phyloP scores from a whole-genome alignment of 2,113 vertebrate genomes.

The Dicrurus megarhynchus region DNA sequence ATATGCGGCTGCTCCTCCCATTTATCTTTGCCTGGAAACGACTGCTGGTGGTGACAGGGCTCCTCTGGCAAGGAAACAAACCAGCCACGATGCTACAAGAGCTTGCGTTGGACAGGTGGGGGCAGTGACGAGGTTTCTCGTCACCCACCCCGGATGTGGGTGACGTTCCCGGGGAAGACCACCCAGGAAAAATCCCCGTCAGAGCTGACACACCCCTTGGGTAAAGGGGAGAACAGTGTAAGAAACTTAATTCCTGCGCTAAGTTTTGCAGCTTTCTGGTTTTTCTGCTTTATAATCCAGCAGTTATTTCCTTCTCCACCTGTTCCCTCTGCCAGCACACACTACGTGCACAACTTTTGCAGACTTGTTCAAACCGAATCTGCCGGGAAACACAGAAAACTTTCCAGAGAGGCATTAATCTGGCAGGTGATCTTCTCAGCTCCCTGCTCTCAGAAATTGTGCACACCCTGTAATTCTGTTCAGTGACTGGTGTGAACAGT shows the following conservation, averaged over 20 bases:
- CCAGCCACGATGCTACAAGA: neutral
- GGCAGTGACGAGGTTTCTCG: neutral
- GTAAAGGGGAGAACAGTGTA: neutral
- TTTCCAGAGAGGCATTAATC: neutral
- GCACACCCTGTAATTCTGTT: neutral
- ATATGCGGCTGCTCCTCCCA: neutral
- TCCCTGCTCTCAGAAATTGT: neutral
- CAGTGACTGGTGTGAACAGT: neutral
- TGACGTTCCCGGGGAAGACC: neutral
- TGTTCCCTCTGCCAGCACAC: neutral
- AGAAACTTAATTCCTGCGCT: neutral
- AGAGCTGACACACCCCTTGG: neutral
- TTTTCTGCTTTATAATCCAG: neutral
- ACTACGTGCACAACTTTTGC: neutral
- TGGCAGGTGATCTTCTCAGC: neutral
- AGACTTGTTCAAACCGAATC: neutral
- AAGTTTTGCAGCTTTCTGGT: neutral
- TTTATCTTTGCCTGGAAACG: neutral
- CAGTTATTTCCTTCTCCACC: neutral
- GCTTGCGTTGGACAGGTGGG: neutral
- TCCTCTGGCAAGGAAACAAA: neutral
- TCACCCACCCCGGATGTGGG: neutral
- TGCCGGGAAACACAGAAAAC: neutral
- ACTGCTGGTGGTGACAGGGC: neutral
- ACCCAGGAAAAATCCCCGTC: neutral